phyloP scores from a whole-genome alignment of 2,113 vertebrate species.

The Engraulis encrasicolus region DNA sequence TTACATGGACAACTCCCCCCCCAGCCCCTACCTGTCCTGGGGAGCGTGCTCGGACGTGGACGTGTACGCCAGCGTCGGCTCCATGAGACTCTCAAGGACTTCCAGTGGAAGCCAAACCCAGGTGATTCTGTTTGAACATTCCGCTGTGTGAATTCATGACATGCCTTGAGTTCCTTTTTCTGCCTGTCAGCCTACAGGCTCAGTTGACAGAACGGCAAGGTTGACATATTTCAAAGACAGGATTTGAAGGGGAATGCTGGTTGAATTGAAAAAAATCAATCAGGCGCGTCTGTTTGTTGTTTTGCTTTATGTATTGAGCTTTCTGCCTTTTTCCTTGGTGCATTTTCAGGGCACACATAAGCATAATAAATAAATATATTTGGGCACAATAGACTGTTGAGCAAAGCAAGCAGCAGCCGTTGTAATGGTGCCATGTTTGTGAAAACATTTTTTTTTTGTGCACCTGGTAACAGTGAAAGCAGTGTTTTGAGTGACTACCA shows the following conservation, averaged over 20 bases:
- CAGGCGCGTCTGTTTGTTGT: neutral
- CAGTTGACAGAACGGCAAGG: neutral
- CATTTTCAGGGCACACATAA: too few relatives aligned
- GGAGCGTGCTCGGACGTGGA: slow-evolving; percentile 67
- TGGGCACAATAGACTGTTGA: neutral
- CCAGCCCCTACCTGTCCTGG: slow-evolving; percentile 72
- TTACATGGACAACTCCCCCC: slow-evolving; percentile 64
- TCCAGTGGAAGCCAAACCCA: slow-evolving; percentile 66
- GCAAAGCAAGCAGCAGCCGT: too few relatives aligned
- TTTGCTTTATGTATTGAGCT: neutral
- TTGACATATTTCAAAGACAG: neutral
- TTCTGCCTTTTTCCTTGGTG: neutral
- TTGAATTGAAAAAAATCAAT: neutral
- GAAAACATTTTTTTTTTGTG: too few relatives aligned
- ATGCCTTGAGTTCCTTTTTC: neutral
- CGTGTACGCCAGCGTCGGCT: slow-evolving; percentile 71
- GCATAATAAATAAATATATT: neutral
- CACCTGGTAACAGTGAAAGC: too few relatives aligned
- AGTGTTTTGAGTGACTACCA: neutral
- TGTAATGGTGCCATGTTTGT: neutral
- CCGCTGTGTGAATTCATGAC: slow-evolving; percentile 64
- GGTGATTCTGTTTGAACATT: slow-evolving; percentile 80
- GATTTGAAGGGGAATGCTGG: neutral
- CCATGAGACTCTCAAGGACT: slow-evolving; percentile 62
- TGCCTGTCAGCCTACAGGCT: neutral